Conservation (phyloP, 2,113 vertebrate species). For the Amphiprion percula region DNA sequence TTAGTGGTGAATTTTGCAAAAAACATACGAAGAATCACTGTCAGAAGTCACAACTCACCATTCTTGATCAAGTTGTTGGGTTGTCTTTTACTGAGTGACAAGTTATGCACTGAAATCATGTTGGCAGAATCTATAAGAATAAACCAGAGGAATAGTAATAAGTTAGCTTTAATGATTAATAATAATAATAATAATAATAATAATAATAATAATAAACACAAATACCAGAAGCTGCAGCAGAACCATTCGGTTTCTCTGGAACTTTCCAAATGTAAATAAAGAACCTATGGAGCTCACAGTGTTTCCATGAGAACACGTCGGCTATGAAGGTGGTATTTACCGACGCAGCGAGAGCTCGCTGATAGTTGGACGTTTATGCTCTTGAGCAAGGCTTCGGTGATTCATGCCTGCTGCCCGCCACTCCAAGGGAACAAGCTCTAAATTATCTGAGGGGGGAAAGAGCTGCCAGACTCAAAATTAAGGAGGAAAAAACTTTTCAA, state of each 20-base stretch:
- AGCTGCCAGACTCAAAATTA: constrained; percentile 83
- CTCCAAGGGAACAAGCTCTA: constrained; percentile 74
- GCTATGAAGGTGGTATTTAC: constrained; percentile 66
- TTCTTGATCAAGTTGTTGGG: no score
- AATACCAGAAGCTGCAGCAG: not conserved
- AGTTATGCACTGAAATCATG: no score
- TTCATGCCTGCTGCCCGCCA: constrained; percentile 70
- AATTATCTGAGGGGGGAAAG: constrained; percentile 78
- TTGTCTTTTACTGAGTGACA: no score
- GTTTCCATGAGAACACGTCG: constrained; percentile 59
- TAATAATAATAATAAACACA: no score
- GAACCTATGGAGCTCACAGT: constrained; percentile 40
- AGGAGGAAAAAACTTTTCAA: constrained; percentile 87
- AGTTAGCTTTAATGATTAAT: no score
- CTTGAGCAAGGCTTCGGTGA: constrained; percentile 66
- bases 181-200: no score
- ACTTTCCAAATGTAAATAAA: constrained; percentile 54
- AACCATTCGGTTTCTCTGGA: not conserved
- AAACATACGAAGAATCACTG: no score
- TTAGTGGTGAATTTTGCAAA: no score
- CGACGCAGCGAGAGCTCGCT: constrained; percentile 51
- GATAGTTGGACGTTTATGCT: constrained; percentile 53
- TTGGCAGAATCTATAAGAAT: no score
- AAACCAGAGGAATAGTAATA: no score
- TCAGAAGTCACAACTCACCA: no score